Base-by-base conservation (phyloP, 2,888 invertebrate genomes). In the Rugalucina vietnamica region DNA sequence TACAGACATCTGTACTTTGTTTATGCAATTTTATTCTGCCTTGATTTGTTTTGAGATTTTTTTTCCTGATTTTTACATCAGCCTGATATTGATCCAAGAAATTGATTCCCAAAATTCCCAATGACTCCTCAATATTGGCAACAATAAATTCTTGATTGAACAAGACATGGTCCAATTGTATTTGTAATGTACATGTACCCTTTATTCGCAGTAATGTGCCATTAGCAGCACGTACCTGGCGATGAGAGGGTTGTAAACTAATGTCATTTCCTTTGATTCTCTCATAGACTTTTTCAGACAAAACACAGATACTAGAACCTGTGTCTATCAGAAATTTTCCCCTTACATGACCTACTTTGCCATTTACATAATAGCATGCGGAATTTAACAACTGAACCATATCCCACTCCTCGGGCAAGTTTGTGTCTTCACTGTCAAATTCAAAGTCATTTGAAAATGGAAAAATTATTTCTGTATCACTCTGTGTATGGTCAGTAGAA, bases 251-350 rank as follows among this genome's bases (percentile, higher is more conserved):
- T 12, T 36, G 37, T 24, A 36, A 39, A 37, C 2, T 39, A 37
- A 36, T n/a, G 12, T 70, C n/a, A 3, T 70, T 1, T 12, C n/a
- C n/a, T 36, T 8, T 8, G 24, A 70, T 3, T 36, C 21, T 34
- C 1, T 70, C 37, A 36, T 27, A 70, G n/a, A 70, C 70, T 24
- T 70, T 70, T 37, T 70, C 70, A 27, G 70, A 70, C 4, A 70
- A 5, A 14, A 37, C 70, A 70, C 70, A 70, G 37, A 36, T 39
- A 70, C 70, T 70, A 8, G 70, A 36, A 24, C 70, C 70, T n/a
- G 70, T 70, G 36, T 70, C 70, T 36, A 70, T 70, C n/a, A 70
- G 21, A n/a, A 70, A 37, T 36, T 70, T 70, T 24, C 34, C 34
- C 12, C 37, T 70, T 36, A 36, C 21, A 10, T 8, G 36, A 4